Evolutionary conservation across 2,113 vertebrate genomes (phyloP).

Genomic region (Naja naja): DNA sequence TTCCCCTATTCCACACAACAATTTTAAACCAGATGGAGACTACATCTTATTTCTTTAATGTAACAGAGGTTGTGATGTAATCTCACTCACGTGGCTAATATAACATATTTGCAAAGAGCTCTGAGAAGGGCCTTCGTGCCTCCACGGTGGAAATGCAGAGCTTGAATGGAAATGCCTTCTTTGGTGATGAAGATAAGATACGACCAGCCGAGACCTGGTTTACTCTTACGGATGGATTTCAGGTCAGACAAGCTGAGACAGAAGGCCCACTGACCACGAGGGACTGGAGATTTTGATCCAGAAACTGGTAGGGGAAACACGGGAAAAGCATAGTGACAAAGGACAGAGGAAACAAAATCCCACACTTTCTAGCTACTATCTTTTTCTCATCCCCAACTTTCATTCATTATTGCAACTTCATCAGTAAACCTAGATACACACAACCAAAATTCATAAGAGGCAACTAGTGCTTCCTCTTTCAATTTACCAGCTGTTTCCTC

Average conservation of each 20-base stretch:
- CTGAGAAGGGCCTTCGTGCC: conserved; percentile 83
- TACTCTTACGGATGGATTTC: conserved; percentile 83
- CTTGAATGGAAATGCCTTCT: conserved; percentile 82
- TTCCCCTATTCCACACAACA: neutral
- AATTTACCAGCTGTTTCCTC: conserved; percentile 65
- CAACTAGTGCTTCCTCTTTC: neutral
- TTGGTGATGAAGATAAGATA: conserved; percentile 87
- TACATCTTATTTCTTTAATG: neutral
- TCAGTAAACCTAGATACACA: neutral
- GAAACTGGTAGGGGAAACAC: conserved; percentile 6
- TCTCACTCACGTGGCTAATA: conserved; percentile 73
- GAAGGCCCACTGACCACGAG: conserved; percentile 82
- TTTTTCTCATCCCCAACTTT: neutral
- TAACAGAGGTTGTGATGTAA: neutral
- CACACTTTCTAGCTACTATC: neutral
- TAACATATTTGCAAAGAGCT: conserved; percentile 81
- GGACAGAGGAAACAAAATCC: neutral
- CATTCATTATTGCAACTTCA: neutral
- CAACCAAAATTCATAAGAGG: neutral
- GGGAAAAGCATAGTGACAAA: neutral
- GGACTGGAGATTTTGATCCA: conserved; percentile 25
- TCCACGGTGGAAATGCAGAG: conserved; percentile 88
- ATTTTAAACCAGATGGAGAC: neutral
- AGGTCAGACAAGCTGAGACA: conserved; percentile 85
- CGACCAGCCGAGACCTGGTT: conserved; percentile 85